A percentile compares a stretch with the other conserved stretches of the same genome.
Conservation (phyloP, 1,140 invertebrate genomes). For the Steinernema khuongi region DNA sequence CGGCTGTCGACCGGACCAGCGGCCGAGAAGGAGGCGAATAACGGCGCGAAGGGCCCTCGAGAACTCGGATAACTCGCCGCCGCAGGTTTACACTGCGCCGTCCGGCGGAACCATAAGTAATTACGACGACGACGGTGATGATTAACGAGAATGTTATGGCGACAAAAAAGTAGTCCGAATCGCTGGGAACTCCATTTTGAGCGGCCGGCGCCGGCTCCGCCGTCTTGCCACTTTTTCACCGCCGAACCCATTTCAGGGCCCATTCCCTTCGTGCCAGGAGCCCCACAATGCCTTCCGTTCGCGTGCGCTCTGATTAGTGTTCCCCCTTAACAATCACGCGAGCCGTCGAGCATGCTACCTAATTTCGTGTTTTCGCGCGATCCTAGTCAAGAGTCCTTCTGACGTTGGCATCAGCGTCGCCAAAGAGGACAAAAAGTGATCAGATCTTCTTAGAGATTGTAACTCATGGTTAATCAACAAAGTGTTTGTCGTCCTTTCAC, state of each 20-base stretch:
- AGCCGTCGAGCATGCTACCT: too few relatives aligned
- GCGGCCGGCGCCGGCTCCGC: neutral
- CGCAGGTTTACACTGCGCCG: conserved; percentile 3
- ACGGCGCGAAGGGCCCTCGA: conserved; percentile 9
- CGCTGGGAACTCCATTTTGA: neutral
- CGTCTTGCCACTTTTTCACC: neutral
- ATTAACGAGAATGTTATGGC: neutral
- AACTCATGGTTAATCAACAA: conserved; percentile 1
- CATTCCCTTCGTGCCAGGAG: neutral
- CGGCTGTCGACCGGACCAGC: conserved; percentile 11
- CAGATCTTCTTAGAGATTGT: conserved; percentile 14
- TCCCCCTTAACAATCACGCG: neutral
- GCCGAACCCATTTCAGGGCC: too few relatives aligned
- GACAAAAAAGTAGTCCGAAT: neutral
- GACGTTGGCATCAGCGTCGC: too few relatives aligned
- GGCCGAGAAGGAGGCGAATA: conserved; percentile 1
- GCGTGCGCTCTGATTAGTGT: too few relatives aligned
- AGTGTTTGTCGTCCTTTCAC: conserved; percentile 10
- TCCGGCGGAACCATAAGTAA: neutral
- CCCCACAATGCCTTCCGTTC: too few relatives aligned
- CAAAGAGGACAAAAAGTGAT: conserved; percentile 9
- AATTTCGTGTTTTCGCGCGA: too few relatives aligned
- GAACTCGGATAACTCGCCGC: neutral
- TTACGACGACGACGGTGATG: conserved; percentile 8
- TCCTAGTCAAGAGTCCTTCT: too few relatives aligned